phyloP scores from a whole-genome alignment of 2,113 vertebrate genomes.

The Pristiophorus japonicus region DNA sequence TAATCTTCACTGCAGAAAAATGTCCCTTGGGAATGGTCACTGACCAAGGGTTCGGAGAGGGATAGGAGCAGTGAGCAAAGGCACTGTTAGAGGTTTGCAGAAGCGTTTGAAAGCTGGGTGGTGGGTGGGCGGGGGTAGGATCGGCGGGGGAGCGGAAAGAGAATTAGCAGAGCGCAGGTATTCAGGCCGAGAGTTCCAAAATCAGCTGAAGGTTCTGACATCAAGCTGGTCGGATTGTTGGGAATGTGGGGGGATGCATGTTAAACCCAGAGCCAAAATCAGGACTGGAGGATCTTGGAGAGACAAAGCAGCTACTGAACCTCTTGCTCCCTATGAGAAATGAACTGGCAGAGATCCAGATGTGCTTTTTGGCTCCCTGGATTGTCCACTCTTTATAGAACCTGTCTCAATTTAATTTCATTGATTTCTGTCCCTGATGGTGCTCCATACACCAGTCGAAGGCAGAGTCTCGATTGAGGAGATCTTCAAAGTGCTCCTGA shows the following conservation, averaged over 20 bases:
- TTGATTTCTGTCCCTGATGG: no score
- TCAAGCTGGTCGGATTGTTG: background rate
- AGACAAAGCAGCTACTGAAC: no score
- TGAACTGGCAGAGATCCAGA: no score
- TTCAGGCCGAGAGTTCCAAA: background rate
- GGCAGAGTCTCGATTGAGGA: no score
- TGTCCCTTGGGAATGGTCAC: background rate
- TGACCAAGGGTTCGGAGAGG: background rate
- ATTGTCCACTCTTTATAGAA: no score
- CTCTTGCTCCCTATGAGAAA: no score
- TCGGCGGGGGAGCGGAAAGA: background rate
- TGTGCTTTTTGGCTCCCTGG: no score
- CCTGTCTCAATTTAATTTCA: no score
- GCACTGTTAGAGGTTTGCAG: background rate
- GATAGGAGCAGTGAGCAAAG: background rate
- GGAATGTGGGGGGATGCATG: background rate
- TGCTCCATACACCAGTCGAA: no score
- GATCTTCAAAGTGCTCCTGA: no score
- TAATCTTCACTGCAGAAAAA: background rate
- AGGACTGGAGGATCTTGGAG: no score
- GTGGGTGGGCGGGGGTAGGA: background rate
- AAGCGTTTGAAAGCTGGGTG: background rate
- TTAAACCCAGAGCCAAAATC: background rate
- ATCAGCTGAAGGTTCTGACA: background rate
- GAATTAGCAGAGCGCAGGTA: background rate